A percentile compares a stretch with the other conserved stretches of the same genome.
phyloP scores from a whole-genome alignment of 23 tunicate species.

The Trididemnum nubilum region DNA sequence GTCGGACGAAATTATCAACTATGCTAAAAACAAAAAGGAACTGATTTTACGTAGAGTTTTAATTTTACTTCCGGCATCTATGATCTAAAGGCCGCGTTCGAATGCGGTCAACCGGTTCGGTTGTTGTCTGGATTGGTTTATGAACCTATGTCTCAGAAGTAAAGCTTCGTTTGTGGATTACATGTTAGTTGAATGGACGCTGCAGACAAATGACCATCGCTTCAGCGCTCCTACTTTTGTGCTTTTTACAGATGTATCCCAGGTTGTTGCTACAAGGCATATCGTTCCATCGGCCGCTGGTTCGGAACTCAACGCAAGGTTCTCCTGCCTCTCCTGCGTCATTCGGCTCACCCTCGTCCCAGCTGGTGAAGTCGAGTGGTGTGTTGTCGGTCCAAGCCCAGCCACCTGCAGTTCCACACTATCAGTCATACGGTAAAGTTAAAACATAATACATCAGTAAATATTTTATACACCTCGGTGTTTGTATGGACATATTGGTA shows the following conservation, averaged over 20 bases:
- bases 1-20: too few relatives aligned
- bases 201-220: too few relatives aligned
- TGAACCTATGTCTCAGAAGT: too few relatives aligned
- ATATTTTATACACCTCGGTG: neutral
- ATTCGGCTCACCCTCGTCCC: slow-evolving; percentile 78
- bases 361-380: slow-evolving; percentile 60
- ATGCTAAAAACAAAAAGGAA: too few relatives aligned
- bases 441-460: neutral
- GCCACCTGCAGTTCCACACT: slow-evolving; percentile 73
- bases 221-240: slow-evolving; percentile 53
- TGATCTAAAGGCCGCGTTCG: too few relatives aligned
- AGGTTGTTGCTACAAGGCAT: slow-evolving; percentile 27
- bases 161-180: too few relatives aligned
- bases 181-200: too few relatives aligned
- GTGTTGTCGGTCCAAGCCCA: slow-evolving; percentile 79
- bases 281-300: slow-evolving; percentile 70
- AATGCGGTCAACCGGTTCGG: too few relatives aligned
- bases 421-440: neutral
- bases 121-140: too few relatives aligned
- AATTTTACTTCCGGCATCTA: too few relatives aligned
- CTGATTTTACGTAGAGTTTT: too few relatives aligned
- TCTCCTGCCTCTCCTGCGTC: slow-evolving; percentile 72
- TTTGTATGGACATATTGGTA: neutral
- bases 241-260: slow-evolving; percentile 83
- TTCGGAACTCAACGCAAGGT: slow-evolving; percentile 64